These are phyloP conservation scores for Sebastes cheni DNA, from an alignment of 2,797 vertebrate species.

Conservation along the genomic window DNA sequence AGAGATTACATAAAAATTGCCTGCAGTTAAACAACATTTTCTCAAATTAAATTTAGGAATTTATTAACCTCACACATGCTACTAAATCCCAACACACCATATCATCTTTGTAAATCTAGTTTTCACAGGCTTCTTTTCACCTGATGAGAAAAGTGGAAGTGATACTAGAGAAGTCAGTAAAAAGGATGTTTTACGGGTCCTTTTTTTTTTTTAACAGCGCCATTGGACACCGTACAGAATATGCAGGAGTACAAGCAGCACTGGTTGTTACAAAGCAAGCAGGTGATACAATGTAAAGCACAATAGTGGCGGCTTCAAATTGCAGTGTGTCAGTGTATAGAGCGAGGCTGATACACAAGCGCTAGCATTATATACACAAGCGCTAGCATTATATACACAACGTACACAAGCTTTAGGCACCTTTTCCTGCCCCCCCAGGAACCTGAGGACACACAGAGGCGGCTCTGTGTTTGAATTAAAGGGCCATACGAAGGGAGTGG, in stretches of 20 bases:
- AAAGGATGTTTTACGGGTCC: background rate
- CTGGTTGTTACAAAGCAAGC: background rate
- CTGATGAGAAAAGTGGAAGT: conserved; percentile 27
- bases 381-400: background rate
- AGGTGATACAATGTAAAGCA: conserved; percentile 7
- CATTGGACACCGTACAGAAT: background rate
- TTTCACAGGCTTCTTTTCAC: background rate
- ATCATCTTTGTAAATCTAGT: background rate
- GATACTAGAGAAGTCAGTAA: conserved; percentile 8
- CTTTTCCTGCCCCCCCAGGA: conserved; percentile 39
- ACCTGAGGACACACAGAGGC: conserved; percentile 57
- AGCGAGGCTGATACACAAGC: background rate
- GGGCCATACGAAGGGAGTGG: conserved; percentile 40
- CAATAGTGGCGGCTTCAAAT: conserved; percentile 8
- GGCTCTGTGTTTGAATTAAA: conserved; percentile 67
- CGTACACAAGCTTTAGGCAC: conserved; percentile 22
- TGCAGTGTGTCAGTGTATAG: conserved; percentile 8
- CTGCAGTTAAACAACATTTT: background rate
- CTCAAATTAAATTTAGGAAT: background rate
- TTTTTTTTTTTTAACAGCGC: background rate
- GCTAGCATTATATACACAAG: background rate
- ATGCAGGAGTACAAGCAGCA: background rate
- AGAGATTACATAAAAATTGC: background rate
- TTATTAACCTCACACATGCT: background rate
- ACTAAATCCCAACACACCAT: background rate